Evolutionary conservation across 2,888 invertebrate species (phyloP).

Genomic region (Elgonia sp.): DNA sequence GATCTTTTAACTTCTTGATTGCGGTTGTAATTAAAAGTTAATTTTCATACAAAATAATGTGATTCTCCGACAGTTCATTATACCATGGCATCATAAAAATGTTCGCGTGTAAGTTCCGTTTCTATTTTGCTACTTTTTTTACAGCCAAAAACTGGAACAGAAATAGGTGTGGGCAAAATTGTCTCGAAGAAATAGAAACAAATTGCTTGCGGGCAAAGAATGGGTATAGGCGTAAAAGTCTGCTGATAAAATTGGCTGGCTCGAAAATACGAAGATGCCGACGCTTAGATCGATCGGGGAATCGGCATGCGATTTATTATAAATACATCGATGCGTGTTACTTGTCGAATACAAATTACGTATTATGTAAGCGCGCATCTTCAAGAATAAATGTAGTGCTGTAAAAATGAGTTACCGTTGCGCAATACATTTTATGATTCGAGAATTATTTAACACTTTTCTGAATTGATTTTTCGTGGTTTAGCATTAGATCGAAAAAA

Average conservation of each 20-base stretch:
- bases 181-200: slow-evolving; percentile 76
- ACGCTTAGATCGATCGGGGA: slow-evolving; percentile 58
- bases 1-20: slow-evolving; percentile 7
- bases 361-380: slow-evolving; percentile 25
- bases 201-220: slow-evolving; percentile 73
- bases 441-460: neutral
- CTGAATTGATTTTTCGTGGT: neutral
- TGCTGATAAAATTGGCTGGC: slow-evolving; percentile 62
- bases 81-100: slow-evolving; percentile 20
- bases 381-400: slow-evolving; percentile 24
- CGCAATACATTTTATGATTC: neutral
- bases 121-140: slow-evolving; percentile 55
- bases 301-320: slow-evolving; percentile 58
- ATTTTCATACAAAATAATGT: slow-evolving; percentile 31
- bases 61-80: slow-evolving; percentile 36
- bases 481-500: neutral
- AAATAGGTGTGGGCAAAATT: slow-evolving; percentile 71
- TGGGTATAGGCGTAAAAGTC: slow-evolving; percentile 53
- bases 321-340: slow-evolving; percentile 42
- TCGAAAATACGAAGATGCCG: slow-evolving; percentile 51
- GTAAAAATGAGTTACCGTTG: slow-evolving; percentile 15
- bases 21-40: slow-evolving; percentile 41
- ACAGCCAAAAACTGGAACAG: slow-evolving; percentile 55
- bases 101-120: slow-evolving; percentile 49
- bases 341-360: slow-evolving; percentile 51